Percentiles rank a stretch among this genome's conserved stretches.
Conservation (phyloP, 2,888 invertebrate genomes). For the Orchesellides sinensis region DNA sequence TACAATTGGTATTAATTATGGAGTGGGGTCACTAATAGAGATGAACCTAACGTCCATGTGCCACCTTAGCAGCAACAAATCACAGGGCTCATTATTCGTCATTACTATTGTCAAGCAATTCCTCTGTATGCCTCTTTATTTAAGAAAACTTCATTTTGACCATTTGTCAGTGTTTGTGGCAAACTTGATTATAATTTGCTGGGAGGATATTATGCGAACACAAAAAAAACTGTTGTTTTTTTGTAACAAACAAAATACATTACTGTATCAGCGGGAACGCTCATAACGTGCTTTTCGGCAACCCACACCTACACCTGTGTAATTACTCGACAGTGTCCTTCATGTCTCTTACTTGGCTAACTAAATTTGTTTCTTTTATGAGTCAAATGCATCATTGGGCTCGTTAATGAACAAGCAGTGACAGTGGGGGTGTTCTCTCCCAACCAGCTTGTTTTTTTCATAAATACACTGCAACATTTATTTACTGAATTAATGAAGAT, state of each 20-base stretch:
- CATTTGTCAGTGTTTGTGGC: no score
- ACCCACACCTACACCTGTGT: constrained; percentile 30
- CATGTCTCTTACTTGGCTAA: constrained; percentile 13
- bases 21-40: no score
- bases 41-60: no score
- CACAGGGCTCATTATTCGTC: no score
- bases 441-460: constrained; percentile 34
- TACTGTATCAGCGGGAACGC: constrained; percentile 16
- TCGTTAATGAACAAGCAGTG: constrained; percentile 32
- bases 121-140: no score
- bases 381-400: constrained; percentile 28
- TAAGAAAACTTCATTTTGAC: no score
- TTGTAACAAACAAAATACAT: constrained; percentile 13
- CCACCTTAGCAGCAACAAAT: no score
- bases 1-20: no score
- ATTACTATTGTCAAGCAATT: no score
- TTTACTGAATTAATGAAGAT: background rate
- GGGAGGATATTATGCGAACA: no score
- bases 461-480: background rate
- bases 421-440: constrained; percentile 31
- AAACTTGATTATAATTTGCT: no score
- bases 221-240: no score
- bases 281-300: constrained; percentile 21
- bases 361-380: constrained; percentile 41
- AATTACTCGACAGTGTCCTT: constrained; percentile 29